Evolutionary conservation across 2,888 invertebrate genomes (phyloP).

Genomic region (Loripinus fragilis): DNA sequence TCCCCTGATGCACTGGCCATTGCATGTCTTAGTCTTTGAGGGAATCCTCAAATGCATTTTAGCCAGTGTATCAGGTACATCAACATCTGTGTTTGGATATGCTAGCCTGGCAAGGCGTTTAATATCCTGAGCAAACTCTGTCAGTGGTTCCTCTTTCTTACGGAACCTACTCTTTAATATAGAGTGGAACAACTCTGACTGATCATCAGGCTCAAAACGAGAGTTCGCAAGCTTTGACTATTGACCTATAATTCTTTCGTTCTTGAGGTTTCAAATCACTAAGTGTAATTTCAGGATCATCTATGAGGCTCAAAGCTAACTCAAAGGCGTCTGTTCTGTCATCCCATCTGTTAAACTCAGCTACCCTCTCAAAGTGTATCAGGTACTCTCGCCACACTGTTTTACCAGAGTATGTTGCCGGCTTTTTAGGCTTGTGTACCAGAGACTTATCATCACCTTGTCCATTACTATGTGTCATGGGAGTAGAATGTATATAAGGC

Average conservation of each 20-base stretch:
- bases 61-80: not conserved
- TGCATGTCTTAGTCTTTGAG: conserved; percentile 18
- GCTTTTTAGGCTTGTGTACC: conserved; percentile 13
- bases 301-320: not conserved
- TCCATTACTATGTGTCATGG: not conserved
- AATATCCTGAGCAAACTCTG: conserved; percentile 19
- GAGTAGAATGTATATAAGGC: not conserved
- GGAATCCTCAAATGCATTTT: conserved; percentile 10
- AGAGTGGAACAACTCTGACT: conserved; percentile 15
- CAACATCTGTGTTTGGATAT: conserved; percentile 4
- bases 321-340: conserved; percentile 11
- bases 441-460: not conserved
- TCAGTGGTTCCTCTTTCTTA: conserved; percentile 12
- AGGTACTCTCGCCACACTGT: conserved; percentile 11
- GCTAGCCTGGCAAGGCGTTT: conserved; percentile 17
- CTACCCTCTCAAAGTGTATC: conserved; percentile 18
- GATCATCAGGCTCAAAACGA: conserved; percentile 19
- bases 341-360: conserved; percentile 8
- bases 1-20: conserved; percentile 31
- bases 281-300: no score
- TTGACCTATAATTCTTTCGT: not conserved
- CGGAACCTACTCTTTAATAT: conserved; percentile 6
- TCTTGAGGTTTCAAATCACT: not conserved
- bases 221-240: not conserved
- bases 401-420: not conserved